Conservation (phyloP, 1,140 invertebrate species). For the Mercenaria mercenaria region DNA sequence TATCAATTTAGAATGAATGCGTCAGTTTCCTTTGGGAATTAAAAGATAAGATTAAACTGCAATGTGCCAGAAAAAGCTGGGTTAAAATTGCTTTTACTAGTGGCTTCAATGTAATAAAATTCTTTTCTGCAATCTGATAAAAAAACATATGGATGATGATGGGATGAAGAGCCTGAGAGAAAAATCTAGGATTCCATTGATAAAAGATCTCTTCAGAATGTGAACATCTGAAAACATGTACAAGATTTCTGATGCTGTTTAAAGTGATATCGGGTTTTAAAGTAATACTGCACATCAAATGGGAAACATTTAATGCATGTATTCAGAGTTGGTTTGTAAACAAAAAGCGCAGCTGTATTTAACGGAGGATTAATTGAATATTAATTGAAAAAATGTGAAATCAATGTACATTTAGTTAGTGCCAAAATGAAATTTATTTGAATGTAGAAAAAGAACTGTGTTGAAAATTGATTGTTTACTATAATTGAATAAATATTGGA, state of each 20-base stretch:
- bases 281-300: neutral
- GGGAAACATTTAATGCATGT: constrained; percentile 3
- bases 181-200: neutral
- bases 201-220: neutral
- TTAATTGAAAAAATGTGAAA: neutral
- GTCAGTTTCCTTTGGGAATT: neutral
- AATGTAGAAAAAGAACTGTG: too few relatives aligned
- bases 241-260: neutral
- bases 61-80: neutral
- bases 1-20: neutral
- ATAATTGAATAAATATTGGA: too few relatives aligned
- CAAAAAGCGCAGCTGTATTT: neutral
- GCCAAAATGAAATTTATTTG: too few relatives aligned
- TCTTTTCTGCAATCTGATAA: neutral
- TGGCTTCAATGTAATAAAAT: neutral
- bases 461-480: too few relatives aligned
- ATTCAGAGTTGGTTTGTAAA: neutral
- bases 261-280: constrained; percentile 3
- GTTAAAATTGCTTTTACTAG: neutral
- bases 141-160: constrained; percentile 1
- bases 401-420: too few relatives aligned
- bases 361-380: neutral
- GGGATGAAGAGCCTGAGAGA: neutral
- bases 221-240: neutral
- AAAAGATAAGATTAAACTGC: neutral